Percentiles rank a stretch among this genome's conserved stretches.
Evolutionary conservation across 2,797 vertebrate genomes (phyloP).

Genomic region (Falco naumanni): DNA sequence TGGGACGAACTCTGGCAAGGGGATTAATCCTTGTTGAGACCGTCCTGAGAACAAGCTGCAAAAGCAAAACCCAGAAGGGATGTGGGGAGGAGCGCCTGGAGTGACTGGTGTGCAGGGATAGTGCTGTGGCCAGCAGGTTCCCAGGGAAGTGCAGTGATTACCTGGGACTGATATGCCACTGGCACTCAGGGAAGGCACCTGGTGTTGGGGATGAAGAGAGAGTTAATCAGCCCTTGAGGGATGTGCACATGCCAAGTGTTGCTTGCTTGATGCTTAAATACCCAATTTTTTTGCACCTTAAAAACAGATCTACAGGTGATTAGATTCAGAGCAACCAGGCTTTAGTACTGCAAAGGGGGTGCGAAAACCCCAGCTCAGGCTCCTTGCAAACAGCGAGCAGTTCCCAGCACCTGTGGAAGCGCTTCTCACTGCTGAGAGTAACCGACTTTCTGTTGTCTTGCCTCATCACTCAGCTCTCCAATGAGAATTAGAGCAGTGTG

Average conservation of each 20-base stretch:
- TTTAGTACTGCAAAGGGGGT: background rate
- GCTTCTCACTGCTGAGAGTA: rapidly evolving
- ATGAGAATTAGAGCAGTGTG: background rate
- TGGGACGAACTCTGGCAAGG: rapidly evolving
- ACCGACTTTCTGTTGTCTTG: background rate
- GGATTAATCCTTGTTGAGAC: background rate
- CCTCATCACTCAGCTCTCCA: background rate
- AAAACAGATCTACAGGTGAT: background rate
- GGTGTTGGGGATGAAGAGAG: rapidly evolving
- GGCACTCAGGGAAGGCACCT: rapidly evolving
- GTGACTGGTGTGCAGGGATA: no score
- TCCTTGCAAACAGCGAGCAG: background rate
- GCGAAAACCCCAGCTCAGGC: background rate
- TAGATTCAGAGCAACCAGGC: background rate
- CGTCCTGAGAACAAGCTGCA: background rate
- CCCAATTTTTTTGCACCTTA: background rate
- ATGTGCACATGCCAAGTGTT: background rate
- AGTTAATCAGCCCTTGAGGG: background rate
- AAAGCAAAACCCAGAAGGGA: background rate
- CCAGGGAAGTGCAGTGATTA: background rate
- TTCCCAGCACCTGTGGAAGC: background rate
- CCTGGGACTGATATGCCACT: no score
- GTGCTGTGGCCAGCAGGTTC: background rate
- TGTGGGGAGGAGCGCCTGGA: rapidly evolving
- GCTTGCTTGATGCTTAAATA: background rate